Evolutionary conservation across 2,888 invertebrate species (phyloP).

Genomic region (Heliconius sara): DNA sequence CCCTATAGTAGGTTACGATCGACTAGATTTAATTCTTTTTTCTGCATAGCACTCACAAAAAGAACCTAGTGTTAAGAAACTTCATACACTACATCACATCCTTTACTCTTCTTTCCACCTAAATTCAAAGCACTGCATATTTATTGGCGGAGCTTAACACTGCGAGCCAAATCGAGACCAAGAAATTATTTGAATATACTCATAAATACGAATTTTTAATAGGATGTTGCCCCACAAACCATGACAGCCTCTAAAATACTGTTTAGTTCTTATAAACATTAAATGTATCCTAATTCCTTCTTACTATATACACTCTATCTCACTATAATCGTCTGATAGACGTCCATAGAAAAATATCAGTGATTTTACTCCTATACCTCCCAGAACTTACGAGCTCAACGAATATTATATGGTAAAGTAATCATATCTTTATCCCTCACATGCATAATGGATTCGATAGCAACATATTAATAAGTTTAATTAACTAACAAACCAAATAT

Average conservation of each 20-base stretch:
- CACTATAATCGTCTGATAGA: not conserved
- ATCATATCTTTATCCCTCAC: slow-evolving; percentile 35
- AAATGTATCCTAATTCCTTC: not conserved
- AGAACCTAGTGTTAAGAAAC: no score
- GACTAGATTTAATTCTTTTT: not conserved
- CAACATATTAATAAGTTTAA: slow-evolving; percentile 36
- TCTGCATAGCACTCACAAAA: no score
- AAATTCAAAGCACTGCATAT: no score
- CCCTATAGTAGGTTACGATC: not conserved
- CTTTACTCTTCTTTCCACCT: no score
- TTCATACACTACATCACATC: no score
- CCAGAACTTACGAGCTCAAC: slow-evolving; percentile 24
- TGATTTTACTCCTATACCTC: slow-evolving; percentile 20
- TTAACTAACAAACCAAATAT: slow-evolving; percentile 25
- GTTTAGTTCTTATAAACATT: no score
- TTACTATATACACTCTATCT: not conserved
- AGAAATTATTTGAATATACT: no score
- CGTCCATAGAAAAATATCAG: not conserved
- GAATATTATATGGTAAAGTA: slow-evolving; percentile 38
- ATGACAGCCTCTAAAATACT: not conserved
- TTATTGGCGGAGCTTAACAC: no score
- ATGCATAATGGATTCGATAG: slow-evolving; percentile 43
- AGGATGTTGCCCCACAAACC: no score
- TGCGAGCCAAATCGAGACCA: no score
- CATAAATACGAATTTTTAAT: no score